These are phyloP conservation scores for Sepiola atlantica DNA, from an alignment of 2,888 invertebrate genomes.

Conservation along the genomic window DNA sequence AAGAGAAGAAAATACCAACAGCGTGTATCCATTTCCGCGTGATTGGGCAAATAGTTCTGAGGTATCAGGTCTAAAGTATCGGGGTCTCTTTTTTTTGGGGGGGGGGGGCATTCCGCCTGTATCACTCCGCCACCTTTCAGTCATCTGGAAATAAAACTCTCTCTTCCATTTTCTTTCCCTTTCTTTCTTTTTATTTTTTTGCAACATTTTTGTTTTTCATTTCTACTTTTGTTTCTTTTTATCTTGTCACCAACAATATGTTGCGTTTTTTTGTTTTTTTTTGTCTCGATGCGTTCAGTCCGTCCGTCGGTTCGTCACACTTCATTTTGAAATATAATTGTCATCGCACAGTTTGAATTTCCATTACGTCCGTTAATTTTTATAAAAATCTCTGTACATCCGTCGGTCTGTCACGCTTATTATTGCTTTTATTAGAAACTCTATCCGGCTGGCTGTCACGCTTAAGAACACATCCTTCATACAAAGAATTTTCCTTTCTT, in stretches of 20 bases:
- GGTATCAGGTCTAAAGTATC: neutral
- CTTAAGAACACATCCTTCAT: too few species aligned
- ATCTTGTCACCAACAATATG: neutral
- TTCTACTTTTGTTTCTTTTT: neutral
- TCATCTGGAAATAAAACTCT: neutral
- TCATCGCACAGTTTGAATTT: too few species aligned
- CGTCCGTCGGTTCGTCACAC: too few species aligned
- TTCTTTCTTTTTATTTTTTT: neutral
- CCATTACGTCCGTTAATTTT: too few species aligned
- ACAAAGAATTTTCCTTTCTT: too few species aligned
- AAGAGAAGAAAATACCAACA: neutral
- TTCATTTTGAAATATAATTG: too few species aligned
- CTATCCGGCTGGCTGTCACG: too few species aligned
- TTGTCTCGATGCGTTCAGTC: too few species aligned
- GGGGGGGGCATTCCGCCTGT: conserved; percentile 12
- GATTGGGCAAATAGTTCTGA: conserved; percentile 32
- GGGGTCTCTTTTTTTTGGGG: neutral
- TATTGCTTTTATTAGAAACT: too few species aligned
- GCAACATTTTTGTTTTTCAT: neutral
- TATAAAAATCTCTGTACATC: too few species aligned
- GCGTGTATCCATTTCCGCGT: neutral
- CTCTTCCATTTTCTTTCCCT: neutral
- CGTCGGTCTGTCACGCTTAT: too few species aligned
- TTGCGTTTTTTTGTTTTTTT: too few species aligned
- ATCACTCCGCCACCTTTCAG: neutral